A percentile compares a stretch with the other conserved stretches of the same genome.
phyloP scores from a whole-genome alignment of 1,140 invertebrate genomes.

The Steinernema feltiae region DNA sequence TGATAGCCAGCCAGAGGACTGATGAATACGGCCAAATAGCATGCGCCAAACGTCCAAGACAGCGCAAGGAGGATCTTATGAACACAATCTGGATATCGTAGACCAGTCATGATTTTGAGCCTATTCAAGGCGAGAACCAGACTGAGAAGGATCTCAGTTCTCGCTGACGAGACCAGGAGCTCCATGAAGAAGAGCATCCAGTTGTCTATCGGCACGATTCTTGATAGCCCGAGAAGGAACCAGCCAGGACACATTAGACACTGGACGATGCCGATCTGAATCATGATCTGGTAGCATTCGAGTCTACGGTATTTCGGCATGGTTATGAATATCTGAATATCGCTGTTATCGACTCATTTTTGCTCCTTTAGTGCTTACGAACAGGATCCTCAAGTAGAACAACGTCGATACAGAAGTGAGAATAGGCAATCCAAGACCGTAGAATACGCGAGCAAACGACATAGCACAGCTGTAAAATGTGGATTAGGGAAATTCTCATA shows the following conservation, averaged over 20 bases:
- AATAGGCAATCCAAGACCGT: too few species aligned
- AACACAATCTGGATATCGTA: not conserved
- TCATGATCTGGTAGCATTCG: slow-evolving; percentile 1
- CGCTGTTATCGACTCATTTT: too few species aligned
- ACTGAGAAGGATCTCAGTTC: not conserved
- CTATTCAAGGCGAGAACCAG: not conserved
- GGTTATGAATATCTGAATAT: not conserved
- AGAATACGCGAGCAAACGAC: too few species aligned
- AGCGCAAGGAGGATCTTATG: not conserved
- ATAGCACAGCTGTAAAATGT: too few species aligned
- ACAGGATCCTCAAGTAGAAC: too few species aligned
- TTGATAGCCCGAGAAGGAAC: not conserved
- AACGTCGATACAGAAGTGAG: too few species aligned
- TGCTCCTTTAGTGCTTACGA: too few species aligned
- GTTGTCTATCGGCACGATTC: not conserved
- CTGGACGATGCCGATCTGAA: not conserved
- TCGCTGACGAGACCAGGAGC: not conserved
- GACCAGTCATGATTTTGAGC: not conserved
- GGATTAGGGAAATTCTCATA: too few species aligned
- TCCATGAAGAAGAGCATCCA: not conserved
- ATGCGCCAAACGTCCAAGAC: not conserved
- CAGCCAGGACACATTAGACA: not conserved
- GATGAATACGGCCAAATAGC: not conserved
- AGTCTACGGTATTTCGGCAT: not conserved
- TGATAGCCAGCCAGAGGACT: not conserved